Base-by-base conservation (phyloP, 1,140 invertebrate species). In the Laupala kohalensis region DNA sequence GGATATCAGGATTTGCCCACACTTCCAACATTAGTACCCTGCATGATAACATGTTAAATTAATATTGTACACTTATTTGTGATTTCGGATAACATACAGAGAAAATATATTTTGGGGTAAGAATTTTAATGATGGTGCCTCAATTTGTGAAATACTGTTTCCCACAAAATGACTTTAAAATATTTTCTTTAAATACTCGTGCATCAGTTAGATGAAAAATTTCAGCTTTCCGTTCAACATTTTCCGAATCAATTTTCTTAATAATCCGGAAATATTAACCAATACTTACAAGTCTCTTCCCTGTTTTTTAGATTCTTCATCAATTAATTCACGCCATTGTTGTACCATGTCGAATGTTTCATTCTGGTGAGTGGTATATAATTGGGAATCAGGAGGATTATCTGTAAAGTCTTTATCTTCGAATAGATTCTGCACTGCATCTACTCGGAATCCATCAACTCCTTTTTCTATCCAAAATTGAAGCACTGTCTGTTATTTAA, bases 401-500 rank as follows among this genome's bases (percentile, higher is more conserved):
- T 53, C 37, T 19, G 1, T 53, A 53, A 53, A 53, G 9, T 4
- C 1, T 2, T 53, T 19, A 4, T 83, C 80, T 80, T 92, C 90
- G 74, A 84, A 84, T 9, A 90, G 69, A 69, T 80, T 78, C 1
- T 85, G 82, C 2, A 90, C 82, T 5, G 88, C 86, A 75, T 88
- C 86, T 15, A 94, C 83, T 73, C 89, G 83, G 76, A 94, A 93
- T 26, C 92, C 92, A 77, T 89, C 88, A 0, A 93, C 87, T 25
- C 90, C 91, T 79, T 85, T 86, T 1, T 87, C 81, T 6, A 94
- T 74, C 92, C 92, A 94, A 77, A 90, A 93, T n/a, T 81, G 78
- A 15, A 93, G 77, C 25, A 91, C 82, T n/a, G 89, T 83, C 82
- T 89, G 74, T 23, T 81, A 80, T 70, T 73, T 65, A 74, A 37